Evolutionary conservation across 2,888 invertebrate species (phyloP).

Genomic region (Sialis lutaria): DNA sequence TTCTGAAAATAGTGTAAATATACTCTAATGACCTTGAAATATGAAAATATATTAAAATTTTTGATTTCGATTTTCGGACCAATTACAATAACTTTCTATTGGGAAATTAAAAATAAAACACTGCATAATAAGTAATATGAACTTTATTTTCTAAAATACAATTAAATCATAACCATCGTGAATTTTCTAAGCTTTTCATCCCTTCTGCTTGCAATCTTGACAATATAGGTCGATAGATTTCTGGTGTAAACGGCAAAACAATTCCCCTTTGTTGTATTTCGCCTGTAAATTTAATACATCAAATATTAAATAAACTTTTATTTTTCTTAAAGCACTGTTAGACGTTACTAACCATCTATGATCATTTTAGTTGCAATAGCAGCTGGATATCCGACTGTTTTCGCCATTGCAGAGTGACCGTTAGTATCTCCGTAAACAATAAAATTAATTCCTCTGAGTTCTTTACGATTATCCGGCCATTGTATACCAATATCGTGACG

Average conservation of each 20-base stretch:
- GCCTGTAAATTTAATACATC: slow-evolving; percentile 33
- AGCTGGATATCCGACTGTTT: slow-evolving; percentile 81
- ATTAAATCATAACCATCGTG: slow-evolving; percentile 25
- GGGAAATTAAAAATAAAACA: no score
- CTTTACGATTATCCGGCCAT: slow-evolving; percentile 76
- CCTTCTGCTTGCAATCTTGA: slow-evolving; percentile 76
- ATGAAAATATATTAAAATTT: no score
- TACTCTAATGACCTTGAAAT: no score
- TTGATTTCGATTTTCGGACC: no score
- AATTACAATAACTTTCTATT: no score
- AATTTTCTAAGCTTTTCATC: slow-evolving; percentile 49
- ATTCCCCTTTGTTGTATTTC: slow-evolving; percentile 95
- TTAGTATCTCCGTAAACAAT: slow-evolving; percentile 69
- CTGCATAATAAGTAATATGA: not conserved
- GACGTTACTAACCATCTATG: slow-evolving; percentile 55
- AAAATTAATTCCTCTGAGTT: slow-evolving; percentile 69
- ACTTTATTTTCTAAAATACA: not conserved
- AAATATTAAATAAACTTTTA: not conserved
- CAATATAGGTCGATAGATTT: slow-evolving; percentile 85
- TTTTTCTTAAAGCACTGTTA: not conserved
- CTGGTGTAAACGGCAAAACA: slow-evolving; percentile 76
- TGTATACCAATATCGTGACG: slow-evolving; percentile 84
- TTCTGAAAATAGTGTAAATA: no score
- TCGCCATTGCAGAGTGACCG: slow-evolving; percentile 92
- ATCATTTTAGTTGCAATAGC: slow-evolving; percentile 98